phyloP scores from a whole-genome alignment of 2,888 invertebrate genomes.

The Drosophila histrio region DNA sequence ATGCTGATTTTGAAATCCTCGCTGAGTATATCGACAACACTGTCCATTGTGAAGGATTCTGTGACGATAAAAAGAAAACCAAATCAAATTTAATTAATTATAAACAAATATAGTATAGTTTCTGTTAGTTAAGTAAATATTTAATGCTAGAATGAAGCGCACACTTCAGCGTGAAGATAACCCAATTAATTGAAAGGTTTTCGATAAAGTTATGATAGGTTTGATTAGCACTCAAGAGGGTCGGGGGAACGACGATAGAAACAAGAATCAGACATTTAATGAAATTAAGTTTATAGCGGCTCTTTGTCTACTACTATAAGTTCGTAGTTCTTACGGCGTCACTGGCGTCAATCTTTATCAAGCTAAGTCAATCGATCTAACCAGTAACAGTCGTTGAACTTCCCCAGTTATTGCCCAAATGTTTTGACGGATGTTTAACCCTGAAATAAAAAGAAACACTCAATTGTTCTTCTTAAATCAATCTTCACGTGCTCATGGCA shows the following conservation, averaged over 20 bases:
- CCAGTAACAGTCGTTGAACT: conserved; percentile 55
- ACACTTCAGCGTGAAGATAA: conserved; percentile 66
- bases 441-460: conserved; percentile 7
- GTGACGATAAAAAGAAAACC: conserved; percentile 36
- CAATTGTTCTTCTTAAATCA: not conserved
- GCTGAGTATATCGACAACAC: conserved; percentile 78
- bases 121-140: conserved; percentile 55
- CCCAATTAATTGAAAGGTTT: conserved; percentile 78
- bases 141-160: conserved; percentile 11
- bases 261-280: conserved; percentile 42
- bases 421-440: conserved; percentile 26
- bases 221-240: conserved; percentile 55
- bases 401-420: not conserved
- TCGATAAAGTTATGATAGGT: conserved; percentile 75
- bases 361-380: conserved; percentile 50
- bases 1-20: conserved; percentile 81
- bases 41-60: conserved; percentile 82
- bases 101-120: conserved; percentile 49
- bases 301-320: not conserved
- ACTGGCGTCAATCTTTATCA: conserved; percentile 38
- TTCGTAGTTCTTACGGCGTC: not conserved
- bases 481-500: conserved; percentile 8
- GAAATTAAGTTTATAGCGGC: conserved; percentile 40
- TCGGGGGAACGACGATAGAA: not conserved
- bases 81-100: conserved; percentile 68